Base-by-base conservation (phyloP, 2,113 vertebrate genomes). In the Cyprinus carpio region DNA sequence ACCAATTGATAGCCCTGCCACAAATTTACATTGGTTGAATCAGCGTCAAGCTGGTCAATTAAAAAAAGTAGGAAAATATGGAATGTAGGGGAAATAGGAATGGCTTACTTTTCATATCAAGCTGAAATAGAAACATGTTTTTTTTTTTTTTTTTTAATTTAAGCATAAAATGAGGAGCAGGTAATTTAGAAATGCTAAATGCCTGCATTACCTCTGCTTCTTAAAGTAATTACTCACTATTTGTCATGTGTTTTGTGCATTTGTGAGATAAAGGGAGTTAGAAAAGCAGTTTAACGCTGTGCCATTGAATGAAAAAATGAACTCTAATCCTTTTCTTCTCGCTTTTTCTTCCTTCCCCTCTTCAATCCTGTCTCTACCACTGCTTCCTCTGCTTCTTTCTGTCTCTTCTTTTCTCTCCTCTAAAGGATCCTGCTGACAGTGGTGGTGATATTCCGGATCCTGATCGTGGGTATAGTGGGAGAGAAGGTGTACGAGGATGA, bases 401-500 rank as follows among this genome's bases (percentile, higher is more conserved):
- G 56, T 91, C 84, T 75, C 76, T 90, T 75, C 82, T 78, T 69
- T 90, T 76, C 87, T 79, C 90, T 85, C 78, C 87, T 89, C 88
- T 90, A 85, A 91, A 97, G 96, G 94, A 97, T 97, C 91, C 95
- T 97, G 92, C 95, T 97, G 93, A 97, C 96, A 0, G 96, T 97
- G 89, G 96, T 97, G 87, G 96, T 97, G 64, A 97, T 97, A 65
- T 97, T 97, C 94, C 96, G 96, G 46, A 97, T 97, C 90, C 92
- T 97, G 1, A 97, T 97, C 46, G 96, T 97, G 51, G 96, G 96
- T 75, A 97, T 97, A 60, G 96, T 97, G 83, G 96, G 96, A 0
- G 96, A 97, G 86, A 97, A 97, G 43, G 96, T 97, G 2, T 97
- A 97, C 12, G 96, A 97, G 86, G 96, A 97, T 54, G 96, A 97